A percentile compares a stretch with the other conserved stretches of the same genome.
phyloP scores from a whole-genome alignment of 2,797 vertebrate species.

The Sorex maritimensis region DNA sequence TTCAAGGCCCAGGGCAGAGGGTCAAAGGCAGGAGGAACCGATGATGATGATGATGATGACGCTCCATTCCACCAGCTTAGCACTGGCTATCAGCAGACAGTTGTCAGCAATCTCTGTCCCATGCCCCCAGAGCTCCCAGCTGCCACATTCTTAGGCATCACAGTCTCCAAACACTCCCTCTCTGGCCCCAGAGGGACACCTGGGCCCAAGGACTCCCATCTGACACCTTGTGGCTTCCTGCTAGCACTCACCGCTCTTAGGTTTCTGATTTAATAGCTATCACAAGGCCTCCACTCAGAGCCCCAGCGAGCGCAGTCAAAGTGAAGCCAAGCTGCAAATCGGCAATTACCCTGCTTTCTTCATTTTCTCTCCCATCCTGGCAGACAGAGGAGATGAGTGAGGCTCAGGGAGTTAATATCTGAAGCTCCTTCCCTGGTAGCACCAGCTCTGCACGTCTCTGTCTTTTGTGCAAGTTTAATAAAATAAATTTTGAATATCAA shows the following conservation, averaged over 20 bases:
- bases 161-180: conserved; percentile 60
- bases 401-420: conserved; percentile 86
- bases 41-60: no score
- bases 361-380: not conserved
- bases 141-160: conserved; percentile 52
- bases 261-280: conserved; percentile 84
- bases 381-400: conserved; percentile 57
- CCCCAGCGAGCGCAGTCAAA: conserved; percentile 74
- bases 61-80: not conserved
- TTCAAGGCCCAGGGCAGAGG: not conserved
- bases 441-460: conserved; percentile 86
- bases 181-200: conserved; percentile 56
- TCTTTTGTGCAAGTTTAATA: conserved; percentile 95
- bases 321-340: conserved; percentile 42
- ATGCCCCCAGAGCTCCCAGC: not conserved
- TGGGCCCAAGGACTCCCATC: conserved; percentile 69
- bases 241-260: not conserved
- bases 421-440: conserved; percentile 88
- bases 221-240: conserved; percentile 48
- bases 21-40: not conserved
- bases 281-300: conserved; percentile 65
- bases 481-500: conserved; percentile 98
- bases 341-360: conserved; percentile 47
- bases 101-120: not conserved
- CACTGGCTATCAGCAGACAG: no score